A percentile compares a stretch with the other conserved stretches of the same genome.
Evolutionary conservation across 1,140 invertebrate genomes (phyloP).

Genomic region (Dryas iulia): DNA sequence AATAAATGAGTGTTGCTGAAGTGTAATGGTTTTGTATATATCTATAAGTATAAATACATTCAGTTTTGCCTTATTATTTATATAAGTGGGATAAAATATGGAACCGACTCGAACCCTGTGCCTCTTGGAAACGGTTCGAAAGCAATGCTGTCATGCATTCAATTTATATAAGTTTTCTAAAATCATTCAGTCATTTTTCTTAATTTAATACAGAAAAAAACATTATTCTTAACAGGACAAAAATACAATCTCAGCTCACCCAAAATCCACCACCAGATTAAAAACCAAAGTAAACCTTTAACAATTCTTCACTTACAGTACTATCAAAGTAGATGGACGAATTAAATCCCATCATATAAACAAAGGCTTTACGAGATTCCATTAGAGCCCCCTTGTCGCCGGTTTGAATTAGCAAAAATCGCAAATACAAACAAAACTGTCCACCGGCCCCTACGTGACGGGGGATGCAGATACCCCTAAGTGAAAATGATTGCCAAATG

Average conservation of each 20-base stretch:
- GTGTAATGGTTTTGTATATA: too few species aligned
- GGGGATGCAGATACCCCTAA: slow-evolving; percentile 10
- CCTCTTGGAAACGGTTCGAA: too few species aligned
- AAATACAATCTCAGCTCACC: neutral
- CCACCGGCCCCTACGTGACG: slow-evolving; percentile 23
- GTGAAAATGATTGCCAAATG: slow-evolving; percentile 26
- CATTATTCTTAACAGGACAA: neutral
- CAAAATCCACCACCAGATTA: neutral
- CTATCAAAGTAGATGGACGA: slow-evolving; percentile 13
- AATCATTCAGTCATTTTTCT: too few species aligned
- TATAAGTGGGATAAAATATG: too few species aligned
- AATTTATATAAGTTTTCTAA: too few species aligned
- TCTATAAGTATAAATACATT: too few species aligned
- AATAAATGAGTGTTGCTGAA: too few species aligned
- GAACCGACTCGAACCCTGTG: too few species aligned
- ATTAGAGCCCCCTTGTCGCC: slow-evolving; percentile 39
- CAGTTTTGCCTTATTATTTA: too few species aligned
- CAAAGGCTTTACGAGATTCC: slow-evolving; percentile 37
- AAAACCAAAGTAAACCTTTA: neutral
- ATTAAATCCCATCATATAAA: slow-evolving; percentile 29
- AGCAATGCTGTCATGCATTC: too few species aligned
- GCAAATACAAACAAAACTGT: slow-evolving; percentile 46
- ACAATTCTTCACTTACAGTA: neutral
- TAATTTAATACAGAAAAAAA: neutral
- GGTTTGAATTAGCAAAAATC: slow-evolving; percentile 40